These are phyloP conservation scores for Chlamydotis undulata DNA, from an alignment of 2,113 vertebrate genomes.

Conservation along the genomic window DNA sequence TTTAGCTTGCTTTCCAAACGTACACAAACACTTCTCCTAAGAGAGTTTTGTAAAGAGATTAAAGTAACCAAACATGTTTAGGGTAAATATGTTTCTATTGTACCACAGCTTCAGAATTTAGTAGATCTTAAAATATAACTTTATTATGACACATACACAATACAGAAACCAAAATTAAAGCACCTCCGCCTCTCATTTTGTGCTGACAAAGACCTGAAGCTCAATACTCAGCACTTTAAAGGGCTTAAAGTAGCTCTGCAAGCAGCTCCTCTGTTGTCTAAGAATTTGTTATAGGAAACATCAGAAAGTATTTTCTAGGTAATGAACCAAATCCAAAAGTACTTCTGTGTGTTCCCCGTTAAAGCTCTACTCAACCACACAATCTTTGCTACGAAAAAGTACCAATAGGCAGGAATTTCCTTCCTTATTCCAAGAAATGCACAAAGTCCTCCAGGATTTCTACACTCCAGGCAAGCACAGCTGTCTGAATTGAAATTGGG, in stretches of 20 bases:
- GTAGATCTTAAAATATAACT: constrained; percentile 41
- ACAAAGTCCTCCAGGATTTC: not conserved
- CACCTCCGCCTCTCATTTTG: constrained; percentile 27
- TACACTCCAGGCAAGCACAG: not conserved
- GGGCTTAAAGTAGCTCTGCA: constrained; percentile 5
- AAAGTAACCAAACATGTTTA: constrained; percentile 13
- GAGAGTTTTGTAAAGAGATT: not conserved
- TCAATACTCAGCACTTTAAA: constrained; percentile 59
- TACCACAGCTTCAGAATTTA: constrained; percentile 33
- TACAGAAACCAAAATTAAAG: constrained; percentile 48
- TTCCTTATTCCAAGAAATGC: not conserved
- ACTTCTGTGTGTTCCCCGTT: not conserved
- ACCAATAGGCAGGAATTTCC: not conserved
- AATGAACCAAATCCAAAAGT: not conserved
- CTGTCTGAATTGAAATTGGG: not conserved
- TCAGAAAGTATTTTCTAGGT: not conserved
- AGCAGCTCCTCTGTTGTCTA: not conserved
- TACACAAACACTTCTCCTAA: not conserved
- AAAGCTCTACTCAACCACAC: not conserved
- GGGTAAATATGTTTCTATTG: constrained; percentile 36
- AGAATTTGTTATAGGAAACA: not conserved
- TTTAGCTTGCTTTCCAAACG: not conserved
- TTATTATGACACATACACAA: constrained; percentile 7
- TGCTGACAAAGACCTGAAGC: constrained; percentile 36
- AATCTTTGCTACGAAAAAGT: not conserved